Percentiles rank a stretch among this genome's conserved stretches.
Evolutionary conservation across 2,888 invertebrate species (phyloP).

Genomic region (Leptopilina myrica): DNA sequence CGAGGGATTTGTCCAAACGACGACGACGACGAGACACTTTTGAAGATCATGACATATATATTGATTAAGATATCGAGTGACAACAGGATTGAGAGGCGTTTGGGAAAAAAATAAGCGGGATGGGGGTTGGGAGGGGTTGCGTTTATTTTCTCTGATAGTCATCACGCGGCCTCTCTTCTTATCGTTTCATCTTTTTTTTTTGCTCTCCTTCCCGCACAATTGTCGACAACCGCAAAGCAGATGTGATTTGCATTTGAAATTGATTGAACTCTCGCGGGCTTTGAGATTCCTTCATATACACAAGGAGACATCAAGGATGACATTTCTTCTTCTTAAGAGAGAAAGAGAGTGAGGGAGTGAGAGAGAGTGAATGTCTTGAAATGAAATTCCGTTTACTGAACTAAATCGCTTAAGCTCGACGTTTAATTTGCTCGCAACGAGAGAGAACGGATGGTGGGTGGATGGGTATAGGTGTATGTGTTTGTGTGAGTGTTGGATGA

Average conservation of each 20-base stretch:
- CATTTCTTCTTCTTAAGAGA: slow-evolving; percentile 44
- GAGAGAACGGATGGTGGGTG: slow-evolving; percentile 41
- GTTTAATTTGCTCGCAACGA: slow-evolving; percentile 55
- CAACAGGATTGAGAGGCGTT: background rate
- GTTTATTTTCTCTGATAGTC: slow-evolving; percentile 45
- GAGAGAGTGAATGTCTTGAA: slow-evolving; percentile 46
- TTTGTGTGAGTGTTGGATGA: slow-evolving; percentile 15
- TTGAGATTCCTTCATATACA: slow-evolving; percentile 48
- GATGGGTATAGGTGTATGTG: too few relatives aligned
- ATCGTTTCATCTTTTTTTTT: background rate
- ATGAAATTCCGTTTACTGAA: slow-evolving; percentile 55
- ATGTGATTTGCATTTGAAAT: slow-evolving; percentile 68
- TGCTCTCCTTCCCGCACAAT: slow-evolving; percentile 17
- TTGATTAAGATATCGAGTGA: slow-evolving; percentile 62
- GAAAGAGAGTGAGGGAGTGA: too few relatives aligned
- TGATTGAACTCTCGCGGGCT: slow-evolving; percentile 64
- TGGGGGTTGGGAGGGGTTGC: too few relatives aligned
- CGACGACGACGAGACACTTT: slow-evolving; percentile 47
- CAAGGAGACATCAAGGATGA: slow-evolving; percentile 47
- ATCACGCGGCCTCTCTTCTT: slow-evolving; percentile 25
- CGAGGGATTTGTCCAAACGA: slow-evolving; percentile 38
- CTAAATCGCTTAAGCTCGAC: slow-evolving; percentile 56
- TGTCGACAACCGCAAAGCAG: slow-evolving; percentile 52
- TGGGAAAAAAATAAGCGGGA: too few relatives aligned
- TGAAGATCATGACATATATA: slow-evolving; percentile 47